Evolutionary conservation across 2,113 vertebrate genomes (phyloP).

Genomic region (Ophthalmolycus amberensis): DNA sequence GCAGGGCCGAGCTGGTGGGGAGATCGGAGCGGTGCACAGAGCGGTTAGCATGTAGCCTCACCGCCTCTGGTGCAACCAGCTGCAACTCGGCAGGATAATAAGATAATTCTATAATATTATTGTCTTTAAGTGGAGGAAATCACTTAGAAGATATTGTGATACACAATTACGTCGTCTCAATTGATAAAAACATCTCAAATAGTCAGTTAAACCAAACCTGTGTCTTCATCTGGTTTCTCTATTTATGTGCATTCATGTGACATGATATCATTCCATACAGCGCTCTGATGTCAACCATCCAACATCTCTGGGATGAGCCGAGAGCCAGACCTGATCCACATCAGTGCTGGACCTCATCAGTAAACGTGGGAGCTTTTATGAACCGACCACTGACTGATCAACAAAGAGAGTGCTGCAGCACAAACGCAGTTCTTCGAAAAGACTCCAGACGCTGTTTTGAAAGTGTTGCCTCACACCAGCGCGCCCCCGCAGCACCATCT

Average conservation of each 20-base stretch:
- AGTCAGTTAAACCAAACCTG: no score
- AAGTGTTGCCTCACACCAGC: neutral
- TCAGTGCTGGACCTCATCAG: neutral
- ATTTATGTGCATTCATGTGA: no score
- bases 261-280: no score
- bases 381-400: neutral
- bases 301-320: no score
- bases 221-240: no score
- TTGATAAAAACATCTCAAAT: no score
- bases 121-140: no score
- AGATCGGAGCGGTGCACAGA: neutral
- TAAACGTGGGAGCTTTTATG: no score
- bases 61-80: conserved; percentile 41
- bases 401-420: neutral
- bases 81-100: conserved; percentile 1
- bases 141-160: no score
- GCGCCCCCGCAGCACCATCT: neutral
- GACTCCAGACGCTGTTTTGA: neutral
- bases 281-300: neutral
- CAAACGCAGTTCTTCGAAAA: neutral
- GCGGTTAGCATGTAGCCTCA: neutral
- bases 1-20: conserved; percentile 46
- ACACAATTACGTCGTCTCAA: neutral
- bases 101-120: no score
- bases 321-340: neutral